Evolutionary conservation across 2,888 invertebrate species (phyloP).

Genomic region (Atethmia centrago): DNA sequence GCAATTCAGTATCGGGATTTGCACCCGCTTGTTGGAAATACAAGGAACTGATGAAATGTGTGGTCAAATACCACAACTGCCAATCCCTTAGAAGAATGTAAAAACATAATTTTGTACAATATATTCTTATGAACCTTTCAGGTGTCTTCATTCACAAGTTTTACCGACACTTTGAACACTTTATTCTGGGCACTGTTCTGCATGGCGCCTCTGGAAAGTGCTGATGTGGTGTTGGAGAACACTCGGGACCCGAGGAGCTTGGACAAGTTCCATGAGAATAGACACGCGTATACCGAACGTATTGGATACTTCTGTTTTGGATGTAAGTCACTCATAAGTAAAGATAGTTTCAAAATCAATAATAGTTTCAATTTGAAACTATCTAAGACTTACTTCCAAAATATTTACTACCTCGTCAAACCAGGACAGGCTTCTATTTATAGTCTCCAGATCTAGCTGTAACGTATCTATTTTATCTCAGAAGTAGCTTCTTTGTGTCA

Average conservation of each 20-base stretch:
- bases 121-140: constrained; percentile 68
- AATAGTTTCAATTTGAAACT: background rate
- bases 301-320: constrained; percentile 93
- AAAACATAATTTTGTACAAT: background rate
- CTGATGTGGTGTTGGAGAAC: constrained; percentile 92
- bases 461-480: background rate
- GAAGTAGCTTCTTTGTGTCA: background rate
- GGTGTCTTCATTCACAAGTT: constrained; percentile 91
- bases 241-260: constrained; percentile 71
- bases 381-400: background rate
- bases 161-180: constrained; percentile 91
- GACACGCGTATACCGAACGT: constrained; percentile 91
- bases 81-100: background rate
- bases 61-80: background rate
- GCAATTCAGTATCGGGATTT: background rate
- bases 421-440: background rate
- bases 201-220: constrained; percentile 92
- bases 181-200: constrained; percentile 93
- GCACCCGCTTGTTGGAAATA: no score
- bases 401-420: background rate
- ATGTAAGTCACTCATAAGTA: constrained; percentile 73
- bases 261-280: constrained; percentile 87
- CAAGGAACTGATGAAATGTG: no score
- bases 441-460: background rate
- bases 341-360: background rate